A percentile compares a stretch with the other conserved stretches of the same genome.
Evolutionary conservation across 2,797 vertebrate species (phyloP).

Genomic region (Sphaeramia orbicularis): DNA sequence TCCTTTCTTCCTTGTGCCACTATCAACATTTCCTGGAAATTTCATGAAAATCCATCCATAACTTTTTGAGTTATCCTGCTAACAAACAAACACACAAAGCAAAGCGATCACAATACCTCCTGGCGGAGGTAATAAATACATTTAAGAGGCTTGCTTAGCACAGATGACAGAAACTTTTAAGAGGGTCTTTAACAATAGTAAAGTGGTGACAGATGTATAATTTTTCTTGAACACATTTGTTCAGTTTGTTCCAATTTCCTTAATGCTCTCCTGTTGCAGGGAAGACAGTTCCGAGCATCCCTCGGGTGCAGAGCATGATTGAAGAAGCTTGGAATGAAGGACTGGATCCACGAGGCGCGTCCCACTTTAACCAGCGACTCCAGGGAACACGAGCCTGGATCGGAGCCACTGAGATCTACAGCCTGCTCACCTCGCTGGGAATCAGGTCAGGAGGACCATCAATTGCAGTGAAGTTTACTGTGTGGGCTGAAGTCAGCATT

Average conservation of each 20-base stretch:
- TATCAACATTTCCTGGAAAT: too few relatives aligned
- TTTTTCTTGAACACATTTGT: not conserved
- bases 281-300: slow-evolving; percentile 88
- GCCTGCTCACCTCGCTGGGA: slow-evolving; percentile 88
- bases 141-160: too few relatives aligned
- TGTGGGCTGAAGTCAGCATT: too few relatives aligned
- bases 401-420: slow-evolving; percentile 95
- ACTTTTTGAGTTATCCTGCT: too few relatives aligned
- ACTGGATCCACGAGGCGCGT: slow-evolving; percentile 93
- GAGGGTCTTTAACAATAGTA: not conserved
- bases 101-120: too few relatives aligned
- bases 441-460: slow-evolving; percentile 84
- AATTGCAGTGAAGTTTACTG: not conserved
- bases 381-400: slow-evolving; percentile 94
- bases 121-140: too few relatives aligned
- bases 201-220: too few relatives aligned
- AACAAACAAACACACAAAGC: too few relatives aligned
- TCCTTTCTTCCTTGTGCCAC: too few relatives aligned
- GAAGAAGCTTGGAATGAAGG: slow-evolving; percentile 94
- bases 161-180: not conserved
- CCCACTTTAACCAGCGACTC: slow-evolving; percentile 89
- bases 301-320: slow-evolving; percentile 91
- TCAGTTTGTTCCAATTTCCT: not conserved
- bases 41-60: too few relatives aligned
- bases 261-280: slow-evolving; percentile 32